These are phyloP conservation scores for Argyra leucocephala DNA, from an alignment of 2,888 invertebrate genomes.

Conservation along the genomic window DNA sequence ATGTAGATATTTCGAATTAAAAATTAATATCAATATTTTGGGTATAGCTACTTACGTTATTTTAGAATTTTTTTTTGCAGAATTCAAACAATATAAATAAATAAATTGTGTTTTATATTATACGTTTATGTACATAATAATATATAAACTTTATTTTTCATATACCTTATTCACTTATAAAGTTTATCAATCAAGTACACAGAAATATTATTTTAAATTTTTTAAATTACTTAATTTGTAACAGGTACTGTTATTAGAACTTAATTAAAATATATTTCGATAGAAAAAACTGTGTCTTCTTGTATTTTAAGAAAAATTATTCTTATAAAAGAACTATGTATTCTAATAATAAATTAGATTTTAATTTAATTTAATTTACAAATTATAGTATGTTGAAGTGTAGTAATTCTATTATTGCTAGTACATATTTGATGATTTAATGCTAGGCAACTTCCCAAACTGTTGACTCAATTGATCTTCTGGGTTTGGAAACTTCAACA, in stretches of 20 bases:
- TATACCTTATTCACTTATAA: no score
- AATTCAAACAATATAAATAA: no score
- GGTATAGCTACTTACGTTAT: no score
- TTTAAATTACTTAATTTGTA: conserved; percentile 9
- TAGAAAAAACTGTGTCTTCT: not conserved
- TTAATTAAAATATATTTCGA: conserved; percentile 9
- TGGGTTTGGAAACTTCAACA: conserved; percentile 54
- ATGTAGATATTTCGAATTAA: no score
- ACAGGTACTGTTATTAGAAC: conserved; percentile 17
- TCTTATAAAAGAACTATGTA: not conserved
- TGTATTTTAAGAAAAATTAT: not conserved
- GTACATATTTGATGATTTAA: conserved; percentile 30
- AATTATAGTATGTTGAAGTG: not conserved
- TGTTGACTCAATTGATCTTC: conserved; percentile 47
- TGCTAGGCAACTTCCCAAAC: conserved; percentile 50
- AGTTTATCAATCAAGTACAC: not conserved
- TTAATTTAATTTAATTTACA: no score
- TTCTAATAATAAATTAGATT: no score
- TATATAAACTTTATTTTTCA: no score
- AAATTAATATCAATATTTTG: no score
- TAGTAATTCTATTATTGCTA: not conserved
- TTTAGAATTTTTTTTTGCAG: no score
- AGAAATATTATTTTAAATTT: not conserved
- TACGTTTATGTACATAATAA: no score
- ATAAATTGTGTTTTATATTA: no score